Evolutionary conservation across 2,888 invertebrate genomes (phyloP).

Genomic region (Nomada goodeniana): DNA sequence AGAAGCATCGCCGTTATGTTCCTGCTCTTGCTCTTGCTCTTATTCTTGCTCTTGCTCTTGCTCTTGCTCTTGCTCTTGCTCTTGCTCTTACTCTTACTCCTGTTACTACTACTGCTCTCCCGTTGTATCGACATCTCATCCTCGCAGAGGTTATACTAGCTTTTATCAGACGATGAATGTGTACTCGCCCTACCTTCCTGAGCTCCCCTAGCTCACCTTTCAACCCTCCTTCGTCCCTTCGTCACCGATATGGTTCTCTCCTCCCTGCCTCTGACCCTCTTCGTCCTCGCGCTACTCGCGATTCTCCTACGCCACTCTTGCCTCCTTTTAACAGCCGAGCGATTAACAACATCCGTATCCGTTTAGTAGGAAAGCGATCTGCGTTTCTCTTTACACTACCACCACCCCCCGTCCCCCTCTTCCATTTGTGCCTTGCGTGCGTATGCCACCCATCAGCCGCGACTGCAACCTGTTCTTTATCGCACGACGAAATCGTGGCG

Average conservation of each 20-base stretch:
- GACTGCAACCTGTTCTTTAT: slow-evolving; percentile 1
- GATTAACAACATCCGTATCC: slow-evolving; percentile 55
- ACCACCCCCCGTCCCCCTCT: neutral
- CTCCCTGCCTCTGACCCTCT: neutral
- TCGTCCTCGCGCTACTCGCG: slow-evolving; percentile 25
- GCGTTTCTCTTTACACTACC: slow-evolving; percentile 16
- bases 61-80: slow-evolving; percentile 46
- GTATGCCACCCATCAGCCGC: neutral
- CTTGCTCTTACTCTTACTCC: slow-evolving; percentile 51
- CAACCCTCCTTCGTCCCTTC: slow-evolving; percentile 26
- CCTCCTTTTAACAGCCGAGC: slow-evolving; percentile 39
- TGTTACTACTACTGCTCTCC: slow-evolving; percentile 47
- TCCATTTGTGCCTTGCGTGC: slow-evolving; percentile 3
- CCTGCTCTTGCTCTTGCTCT: slow-evolving; percentile 43
- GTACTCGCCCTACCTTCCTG: slow-evolving; percentile 54
- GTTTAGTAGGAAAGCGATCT: slow-evolving; percentile 38
- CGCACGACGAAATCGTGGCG: slow-evolving; percentile 10
- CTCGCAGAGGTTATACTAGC: slow-evolving; percentile 76
- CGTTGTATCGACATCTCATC: slow-evolving; percentile 80
- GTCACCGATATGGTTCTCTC: neutral
- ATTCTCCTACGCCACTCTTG: slow-evolving; percentile 14
- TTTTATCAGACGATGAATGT: slow-evolving; percentile 76
- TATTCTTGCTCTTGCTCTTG: slow-evolving; percentile 17
- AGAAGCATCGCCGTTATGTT: slow-evolving; percentile 78
- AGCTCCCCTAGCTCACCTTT: slow-evolving; percentile 35